Evolutionary conservation across 2,888 invertebrate genomes (phyloP).

Genomic region (Drosophila flavopinicola): DNA sequence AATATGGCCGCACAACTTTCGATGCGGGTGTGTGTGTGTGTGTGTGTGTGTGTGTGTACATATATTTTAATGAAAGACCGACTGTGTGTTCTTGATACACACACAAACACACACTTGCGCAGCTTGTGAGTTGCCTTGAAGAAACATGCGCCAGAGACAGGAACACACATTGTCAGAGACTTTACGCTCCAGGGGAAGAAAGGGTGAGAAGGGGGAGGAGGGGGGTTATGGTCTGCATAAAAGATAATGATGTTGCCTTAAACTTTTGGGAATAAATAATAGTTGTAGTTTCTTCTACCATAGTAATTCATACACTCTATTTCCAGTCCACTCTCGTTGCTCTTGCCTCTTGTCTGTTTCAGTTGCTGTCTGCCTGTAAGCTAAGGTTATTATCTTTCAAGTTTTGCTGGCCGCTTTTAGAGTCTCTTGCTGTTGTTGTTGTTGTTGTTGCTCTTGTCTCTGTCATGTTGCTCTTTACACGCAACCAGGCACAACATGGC

Average conservation of each 20-base stretch:
- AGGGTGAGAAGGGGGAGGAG: not conserved
- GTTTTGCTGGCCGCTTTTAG: conserved; percentile 59
- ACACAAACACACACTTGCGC: conserved; percentile 10
- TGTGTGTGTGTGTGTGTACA: conserved; percentile 49
- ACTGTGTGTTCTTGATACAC: conserved; percentile 40
- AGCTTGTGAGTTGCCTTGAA: conserved; percentile 39
- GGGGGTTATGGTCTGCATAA: conserved; percentile 59
- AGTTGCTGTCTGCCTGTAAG: conserved; percentile 52
- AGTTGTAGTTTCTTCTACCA: conserved; percentile 59
- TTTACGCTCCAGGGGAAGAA: conserved; percentile 15
- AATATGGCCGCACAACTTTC: conserved; percentile 75
- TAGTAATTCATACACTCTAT: conserved; percentile 15
- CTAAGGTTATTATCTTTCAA: conserved; percentile 82
- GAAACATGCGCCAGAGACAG: conserved; percentile 43
- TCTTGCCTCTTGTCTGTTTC: conserved; percentile 41
- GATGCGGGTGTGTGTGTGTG: conserved; percentile 58
- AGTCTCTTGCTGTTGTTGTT: conserved; percentile 41
- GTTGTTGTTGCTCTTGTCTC: conserved; percentile 51
- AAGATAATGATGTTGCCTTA: conserved; percentile 84
- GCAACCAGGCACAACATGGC: conserved; percentile 61
- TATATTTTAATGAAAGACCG: conserved; percentile 61
- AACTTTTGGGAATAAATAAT: conserved; percentile 83
- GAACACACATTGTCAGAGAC: conserved; percentile 41
- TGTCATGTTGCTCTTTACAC: conserved; percentile 59
- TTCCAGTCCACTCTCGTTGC: not conserved